These are phyloP conservation scores for Trimorus sp. DNA, from an alignment of 2,888 invertebrate genomes.

Conservation along the genomic window DNA sequence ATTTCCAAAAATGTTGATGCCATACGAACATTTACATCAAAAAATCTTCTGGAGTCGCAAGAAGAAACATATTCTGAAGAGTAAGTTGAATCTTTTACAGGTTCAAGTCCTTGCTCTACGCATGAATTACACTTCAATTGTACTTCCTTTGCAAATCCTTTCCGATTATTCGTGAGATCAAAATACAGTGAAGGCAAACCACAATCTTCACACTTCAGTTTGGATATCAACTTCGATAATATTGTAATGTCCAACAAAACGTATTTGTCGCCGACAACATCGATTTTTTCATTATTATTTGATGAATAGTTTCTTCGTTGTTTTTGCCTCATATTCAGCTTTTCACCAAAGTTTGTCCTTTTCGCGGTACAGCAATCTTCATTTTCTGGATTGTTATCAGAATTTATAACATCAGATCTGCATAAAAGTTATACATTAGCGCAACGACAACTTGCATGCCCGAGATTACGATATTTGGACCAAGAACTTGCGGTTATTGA, in stretches of 20 bases:
- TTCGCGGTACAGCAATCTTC: no score
- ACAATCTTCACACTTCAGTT: neutral
- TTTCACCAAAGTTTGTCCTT: no score
- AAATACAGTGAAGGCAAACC: neutral
- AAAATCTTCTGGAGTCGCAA: neutral
- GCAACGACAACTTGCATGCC: no score
- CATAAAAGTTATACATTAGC: no score
- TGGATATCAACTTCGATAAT: slow-evolving; percentile 3
- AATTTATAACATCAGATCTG: no score
- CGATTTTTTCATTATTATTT: no score
- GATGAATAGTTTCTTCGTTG: neutral
- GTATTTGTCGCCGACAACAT: neutral
- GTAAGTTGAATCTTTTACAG: slow-evolving; percentile 5
- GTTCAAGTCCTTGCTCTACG: neutral
- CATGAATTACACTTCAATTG: slow-evolving; percentile 2
- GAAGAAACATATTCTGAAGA: slow-evolving; percentile 11
- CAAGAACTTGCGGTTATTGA: no score
- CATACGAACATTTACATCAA: slow-evolving; percentile 21
- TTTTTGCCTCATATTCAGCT: no score
- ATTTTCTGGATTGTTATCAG: no score
- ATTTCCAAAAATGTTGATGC: neutral
- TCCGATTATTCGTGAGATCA: neutral
- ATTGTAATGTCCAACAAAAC: neutral
- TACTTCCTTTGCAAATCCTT: slow-evolving; percentile 16
- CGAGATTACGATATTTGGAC: no score